Evolutionary conservation across 2,888 invertebrate genomes (phyloP).

Genomic region (Machimus rusticus): DNA sequence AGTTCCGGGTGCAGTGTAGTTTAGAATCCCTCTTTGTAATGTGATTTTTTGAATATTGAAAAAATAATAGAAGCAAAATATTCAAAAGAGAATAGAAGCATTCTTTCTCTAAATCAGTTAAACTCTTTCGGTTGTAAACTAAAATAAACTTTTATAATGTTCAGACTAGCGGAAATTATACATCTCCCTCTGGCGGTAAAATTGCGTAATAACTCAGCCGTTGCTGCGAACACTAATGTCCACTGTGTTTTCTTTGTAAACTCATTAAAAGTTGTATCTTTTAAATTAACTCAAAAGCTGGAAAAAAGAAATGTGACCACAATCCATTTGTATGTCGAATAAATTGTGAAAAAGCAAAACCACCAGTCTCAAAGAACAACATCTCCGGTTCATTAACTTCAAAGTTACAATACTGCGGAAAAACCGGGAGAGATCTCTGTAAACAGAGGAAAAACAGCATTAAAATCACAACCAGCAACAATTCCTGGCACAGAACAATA

Average conservation of each 20-base stretch:
- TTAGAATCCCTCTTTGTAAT: too few species aligned
- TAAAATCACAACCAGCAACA: not conserved
- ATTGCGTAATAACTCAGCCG: not conserved
- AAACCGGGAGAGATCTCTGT: not conserved
- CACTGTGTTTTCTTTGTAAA: not conserved
- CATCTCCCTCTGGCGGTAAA: not conserved
- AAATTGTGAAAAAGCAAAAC: not conserved
- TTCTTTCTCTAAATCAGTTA: not conserved
- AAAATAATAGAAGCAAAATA: too few species aligned
- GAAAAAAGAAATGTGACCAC: not conserved
- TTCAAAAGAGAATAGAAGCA: too few species aligned
- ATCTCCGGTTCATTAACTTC: not conserved
- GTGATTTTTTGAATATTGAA: too few species aligned
- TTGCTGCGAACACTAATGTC: not conserved
- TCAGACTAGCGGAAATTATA: not conserved
- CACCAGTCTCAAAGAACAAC: not conserved
- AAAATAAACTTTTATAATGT: not conserved
- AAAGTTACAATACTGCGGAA: not conserved
- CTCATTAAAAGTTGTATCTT: not conserved
- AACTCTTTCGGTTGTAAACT: not conserved
- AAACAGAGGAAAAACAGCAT: not conserved
- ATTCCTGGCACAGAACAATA: not conserved
- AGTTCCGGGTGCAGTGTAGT: too few species aligned
- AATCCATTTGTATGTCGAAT: not conserved
- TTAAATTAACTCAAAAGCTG: not conserved